Percentiles rank a stretch among this genome's conserved stretches.
These are phyloP conservation scores for Mactra quadrangularis DNA, from an alignment of 1,140 invertebrate genomes.

Conservation along the genomic window DNA sequence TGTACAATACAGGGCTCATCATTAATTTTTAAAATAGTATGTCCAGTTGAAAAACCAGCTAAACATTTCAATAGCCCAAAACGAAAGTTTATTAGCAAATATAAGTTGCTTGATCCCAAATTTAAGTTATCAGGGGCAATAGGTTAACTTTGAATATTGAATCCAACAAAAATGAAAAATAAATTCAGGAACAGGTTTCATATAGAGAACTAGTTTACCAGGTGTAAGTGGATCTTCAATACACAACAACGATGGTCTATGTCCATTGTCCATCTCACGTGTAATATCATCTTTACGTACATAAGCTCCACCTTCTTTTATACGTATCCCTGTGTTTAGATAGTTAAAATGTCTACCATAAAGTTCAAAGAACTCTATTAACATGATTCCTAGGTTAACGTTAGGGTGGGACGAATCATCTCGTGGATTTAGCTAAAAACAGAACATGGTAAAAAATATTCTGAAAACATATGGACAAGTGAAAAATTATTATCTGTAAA, in stretches of 20 bases:
- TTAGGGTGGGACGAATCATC: conserved; percentile 85
- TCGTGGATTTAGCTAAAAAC: conserved; percentile 89
- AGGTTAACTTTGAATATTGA: too few species aligned
- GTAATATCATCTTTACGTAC: conserved; percentile 97
- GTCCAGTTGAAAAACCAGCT: neutral
- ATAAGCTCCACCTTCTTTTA: conserved; percentile 97
- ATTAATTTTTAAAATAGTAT: neutral
- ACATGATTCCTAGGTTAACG: conserved; percentile 95
- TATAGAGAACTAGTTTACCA: conserved; percentile 85
- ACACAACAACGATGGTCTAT: conserved; percentile 95
- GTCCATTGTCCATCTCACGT: conserved; percentile 95
- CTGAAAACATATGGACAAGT: too few species aligned
- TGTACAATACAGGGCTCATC: too few species aligned
- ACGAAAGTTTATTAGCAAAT: too few species aligned
- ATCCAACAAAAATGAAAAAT: too few species aligned
- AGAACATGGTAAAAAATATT: too few species aligned
- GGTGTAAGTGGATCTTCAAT: conserved; percentile 99
- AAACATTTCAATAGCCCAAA: neutral
- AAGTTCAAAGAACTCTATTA: conserved; percentile 99
- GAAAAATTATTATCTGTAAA: too few species aligned
- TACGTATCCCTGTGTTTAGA: conserved; percentile 95
- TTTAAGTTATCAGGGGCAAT: too few species aligned
- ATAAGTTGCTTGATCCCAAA: too few species aligned
- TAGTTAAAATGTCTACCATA: conserved; percentile 98
- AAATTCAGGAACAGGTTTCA: too few species aligned